phyloP scores from a whole-genome alignment of 2,797 vertebrate genomes.

The Sebastes hubbsi region DNA sequence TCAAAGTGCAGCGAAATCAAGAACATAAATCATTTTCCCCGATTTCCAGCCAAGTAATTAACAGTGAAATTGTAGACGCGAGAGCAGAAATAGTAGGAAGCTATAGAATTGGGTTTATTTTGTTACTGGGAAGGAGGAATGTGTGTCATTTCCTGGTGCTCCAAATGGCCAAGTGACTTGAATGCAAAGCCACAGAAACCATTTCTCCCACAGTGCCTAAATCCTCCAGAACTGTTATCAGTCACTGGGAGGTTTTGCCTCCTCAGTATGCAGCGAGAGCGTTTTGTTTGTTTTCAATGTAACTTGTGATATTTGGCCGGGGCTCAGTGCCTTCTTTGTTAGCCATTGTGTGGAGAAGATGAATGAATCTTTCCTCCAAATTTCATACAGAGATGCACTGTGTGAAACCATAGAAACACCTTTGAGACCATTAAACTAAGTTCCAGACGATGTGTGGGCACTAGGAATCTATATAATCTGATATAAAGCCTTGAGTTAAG shows the following conservation, averaged over 20 bases:
- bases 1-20: neutral
- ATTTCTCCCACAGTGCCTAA: conserved; percentile 44
- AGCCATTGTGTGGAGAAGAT: conserved; percentile 53
- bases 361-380: conserved; percentile 66
- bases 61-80: neutral
- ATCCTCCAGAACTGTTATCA: conserved; percentile 52
- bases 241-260: conserved; percentile 52
- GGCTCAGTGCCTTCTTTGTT: conserved; percentile 64
- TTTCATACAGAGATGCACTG: conserved; percentile 62
- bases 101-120: conserved; percentile 64
- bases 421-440: conserved; percentile 47
- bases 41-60: neutral
- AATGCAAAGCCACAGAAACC: conserved; percentile 54
- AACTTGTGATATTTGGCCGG: conserved; percentile 67
- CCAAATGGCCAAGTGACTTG: conserved; percentile 54
- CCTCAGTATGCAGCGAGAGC: conserved; percentile 41
- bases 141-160: conserved; percentile 81
- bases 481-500: neutral
- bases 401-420: conserved; percentile 60
- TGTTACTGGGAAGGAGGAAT: conserved; percentile 78
- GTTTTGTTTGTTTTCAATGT: conserved; percentile 63
- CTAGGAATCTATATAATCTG: neutral
- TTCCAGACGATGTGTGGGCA: neutral
- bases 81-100: conserved; percentile 30
- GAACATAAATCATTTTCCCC: conserved; percentile 5